A percentile compares a stretch with the other conserved stretches of the same genome.
Conservation (phyloP, 2,113 vertebrate genomes). For the Alosa alosa region DNA sequence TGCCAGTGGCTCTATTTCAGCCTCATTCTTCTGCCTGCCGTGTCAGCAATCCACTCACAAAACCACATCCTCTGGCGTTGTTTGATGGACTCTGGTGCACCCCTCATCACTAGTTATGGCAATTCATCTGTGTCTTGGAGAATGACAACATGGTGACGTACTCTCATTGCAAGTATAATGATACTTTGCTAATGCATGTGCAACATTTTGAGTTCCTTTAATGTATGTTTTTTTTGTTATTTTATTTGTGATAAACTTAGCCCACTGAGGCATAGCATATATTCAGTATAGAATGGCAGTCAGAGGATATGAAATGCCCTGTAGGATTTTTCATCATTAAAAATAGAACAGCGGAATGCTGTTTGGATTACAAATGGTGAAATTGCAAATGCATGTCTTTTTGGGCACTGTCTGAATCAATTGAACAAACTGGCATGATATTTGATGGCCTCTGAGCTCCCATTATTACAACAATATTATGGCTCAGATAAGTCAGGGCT, state of each 20-base stretch:
- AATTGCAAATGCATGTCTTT: constrained; percentile 55
- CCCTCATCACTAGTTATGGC: constrained; percentile 35
- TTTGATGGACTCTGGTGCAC: constrained; percentile 62
- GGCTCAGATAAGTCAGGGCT: constrained; percentile 59
- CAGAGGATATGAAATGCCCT: constrained; percentile 14
- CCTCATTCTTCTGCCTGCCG: constrained; percentile 55
- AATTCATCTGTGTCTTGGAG: not conserved
- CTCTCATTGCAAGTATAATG: not conserved
- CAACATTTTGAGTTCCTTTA: not conserved
- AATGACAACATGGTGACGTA: not conserved
- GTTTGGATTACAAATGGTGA: constrained; percentile 56
- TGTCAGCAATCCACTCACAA: constrained; percentile 60
- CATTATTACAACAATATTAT: constrained; percentile 77
- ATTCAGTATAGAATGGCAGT: not conserved
- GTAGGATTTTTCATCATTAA: constrained; percentile 56
- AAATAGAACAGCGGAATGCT: constrained; percentile 45
- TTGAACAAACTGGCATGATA: constrained; percentile 71
- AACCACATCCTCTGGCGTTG: constrained; percentile 57
- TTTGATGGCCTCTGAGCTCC: constrained; percentile 71
- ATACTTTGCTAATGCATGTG: not conserved
- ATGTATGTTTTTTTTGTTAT: not conserved
- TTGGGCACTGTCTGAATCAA: constrained; percentile 68
- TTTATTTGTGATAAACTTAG: not conserved
- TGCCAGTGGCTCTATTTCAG: constrained; percentile 60
- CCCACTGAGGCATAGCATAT: not conserved